Evolutionary conservation across 2,888 invertebrate genomes (phyloP), one percentile per base, ranked within the genome.

Genomic region (Hecatera dysodea): DNA sequence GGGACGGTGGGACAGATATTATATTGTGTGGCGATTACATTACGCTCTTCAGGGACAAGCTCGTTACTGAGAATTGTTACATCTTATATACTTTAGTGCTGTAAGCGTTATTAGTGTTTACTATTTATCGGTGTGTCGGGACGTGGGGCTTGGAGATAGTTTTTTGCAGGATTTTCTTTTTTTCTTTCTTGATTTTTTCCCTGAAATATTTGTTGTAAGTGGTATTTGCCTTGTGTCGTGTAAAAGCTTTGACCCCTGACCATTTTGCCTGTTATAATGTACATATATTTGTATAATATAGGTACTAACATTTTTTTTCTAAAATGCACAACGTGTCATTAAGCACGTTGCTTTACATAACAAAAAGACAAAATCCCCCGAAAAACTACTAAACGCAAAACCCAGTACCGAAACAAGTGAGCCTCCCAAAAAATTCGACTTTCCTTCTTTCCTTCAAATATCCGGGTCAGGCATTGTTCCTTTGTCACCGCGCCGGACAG

Each of bases 401-500:
- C 53, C 68, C 46, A 73, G 61, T 74, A 72, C 66, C 59, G 73
- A 82, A 83, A 85, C 79, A 79, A 84, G 71, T 80, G 79, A 86
- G 86, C 77, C 81, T 78, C 80, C 81, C 88, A 87, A 92, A 93
- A 91, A 91, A 89, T 88, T 88, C 85, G 82, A 87, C 88, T 89
- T 87, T 85, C 88, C 88, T 91, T 90, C 91, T 92, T 91, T 91
- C 90, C 91, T 90, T 88, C 87, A 90, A 91, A 92, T 93, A 93
- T 93, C 92, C 92, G 92, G 93, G 93, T 93, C 93, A 90, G 84
- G 89, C 87, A 93, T 94, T 94, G 93, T 94, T 93, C 92, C 92
- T 93, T 94, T 94, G 93, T 93, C 91, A 90, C 87, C 80, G 83
- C 87, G 84, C 91, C 90, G 92, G 92, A 93, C 93, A 90, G 89